Base-by-base conservation (phyloP, 2,113 vertebrate genomes). In the Eptatretus burgeri region DNA sequence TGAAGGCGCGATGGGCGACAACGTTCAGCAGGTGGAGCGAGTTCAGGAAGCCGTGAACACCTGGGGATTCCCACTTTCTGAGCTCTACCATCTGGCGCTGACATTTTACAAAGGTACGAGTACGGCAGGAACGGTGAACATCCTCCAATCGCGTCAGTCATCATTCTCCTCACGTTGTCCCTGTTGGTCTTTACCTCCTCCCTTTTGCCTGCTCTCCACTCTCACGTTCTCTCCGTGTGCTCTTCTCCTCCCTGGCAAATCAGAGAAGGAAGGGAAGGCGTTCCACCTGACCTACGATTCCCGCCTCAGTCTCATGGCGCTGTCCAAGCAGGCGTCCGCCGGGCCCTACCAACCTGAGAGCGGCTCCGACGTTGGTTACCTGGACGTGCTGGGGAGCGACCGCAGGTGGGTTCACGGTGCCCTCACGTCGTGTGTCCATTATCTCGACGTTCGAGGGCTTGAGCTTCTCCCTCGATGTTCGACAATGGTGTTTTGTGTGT, bases 221-320 rank as follows among this genome's bases (percentile, higher is more conserved):
- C 27, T 41, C 3, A 41, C 27, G 27, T 41, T 7, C 27, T 41
- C 27, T 41, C 7, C 27, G 27, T 41, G 27, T 41, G 27, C 7
- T 41, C 27, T 69, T 64, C 2, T 65, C 1, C 51, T 64, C 51
- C 66, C 64, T 51, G 56, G 66, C 10, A 60, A 70, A 64, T 9
- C 67, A 98, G 91, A 95, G 71, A 98, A 95, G 76, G 87, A 93
- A 73, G 89, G 91, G 13, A 98, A 98, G 76, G 91, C 91, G 65
- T 98, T 98, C 74, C 91, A 98, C 72, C 85, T 88, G 11, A 93
- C 84, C 1, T 98, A 98, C 0, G 89, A 94, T 75, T 88, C 95
- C 74, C 95, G 95, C 67, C 79, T 98, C 49, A 85, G 81, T 64
- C 77, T 98, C 56, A 87, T 98, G 67, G 91, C 91, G 1, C 77